phyloP scores from a whole-genome alignment of 1,140 invertebrate species.

The Globodera rostochiensis region DNA sequence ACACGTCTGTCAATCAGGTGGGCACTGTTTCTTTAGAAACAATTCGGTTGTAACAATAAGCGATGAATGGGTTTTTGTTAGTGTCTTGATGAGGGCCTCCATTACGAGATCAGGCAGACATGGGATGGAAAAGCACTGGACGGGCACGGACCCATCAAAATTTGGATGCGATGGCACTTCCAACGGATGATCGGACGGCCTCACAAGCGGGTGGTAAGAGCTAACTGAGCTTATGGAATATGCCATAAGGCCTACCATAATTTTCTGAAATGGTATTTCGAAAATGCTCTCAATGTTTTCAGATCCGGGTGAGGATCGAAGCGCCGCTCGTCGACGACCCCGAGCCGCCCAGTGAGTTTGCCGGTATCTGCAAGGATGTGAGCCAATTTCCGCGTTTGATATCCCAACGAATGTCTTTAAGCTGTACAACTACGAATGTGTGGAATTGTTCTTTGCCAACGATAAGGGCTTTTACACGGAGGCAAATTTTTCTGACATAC shows the following conservation, averaged over 20 bases:
- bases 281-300: no score
- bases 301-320: slow-evolving; percentile 47
- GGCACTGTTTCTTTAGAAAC: neutral
- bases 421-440: slow-evolving; percentile 63
- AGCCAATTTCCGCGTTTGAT: slow-evolving; percentile 7
- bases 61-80: slow-evolving; percentile 16
- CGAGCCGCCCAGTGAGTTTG: slow-evolving; percentile 57
- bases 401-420: slow-evolving; percentile 34
- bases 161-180: slow-evolving; percentile 61
- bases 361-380: slow-evolving; percentile 55
- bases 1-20: slow-evolving; percentile 35
- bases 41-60: neutral
- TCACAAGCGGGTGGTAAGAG: slow-evolving; percentile 56
- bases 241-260: no score
- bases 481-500: slow-evolving; percentile 37
- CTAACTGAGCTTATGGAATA: no score
- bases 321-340: slow-evolving; percentile 64
- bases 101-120: slow-evolving; percentile 53
- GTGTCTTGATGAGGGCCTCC: slow-evolving; percentile 45
- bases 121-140: slow-evolving; percentile 59
- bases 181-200: slow-evolving; percentile 51
- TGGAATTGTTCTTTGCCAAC: slow-evolving; percentile 65
- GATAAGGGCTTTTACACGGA: slow-evolving; percentile 61
- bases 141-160: slow-evolving; percentile 58
- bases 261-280: no score